phyloP scores from a whole-genome alignment of 2,888 invertebrate genomes.

The Nephrotoma guestfalica region DNA sequence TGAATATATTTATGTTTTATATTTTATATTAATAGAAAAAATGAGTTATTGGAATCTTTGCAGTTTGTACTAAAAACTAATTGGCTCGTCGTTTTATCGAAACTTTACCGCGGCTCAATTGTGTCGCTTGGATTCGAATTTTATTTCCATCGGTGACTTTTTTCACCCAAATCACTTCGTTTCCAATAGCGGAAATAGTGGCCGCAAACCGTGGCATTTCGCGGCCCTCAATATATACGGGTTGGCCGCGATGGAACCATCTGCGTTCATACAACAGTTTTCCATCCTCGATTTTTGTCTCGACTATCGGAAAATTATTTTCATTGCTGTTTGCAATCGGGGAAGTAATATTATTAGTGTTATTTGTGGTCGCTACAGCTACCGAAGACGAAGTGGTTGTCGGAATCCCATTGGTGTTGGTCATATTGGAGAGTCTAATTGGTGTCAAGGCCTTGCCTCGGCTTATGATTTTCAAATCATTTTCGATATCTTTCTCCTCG shows the following conservation, averaged over 20 bases:
- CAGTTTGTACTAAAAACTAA: conserved; percentile 26
- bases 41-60: not conserved
- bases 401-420: conserved; percentile 22
- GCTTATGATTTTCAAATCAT: conserved; percentile 67
- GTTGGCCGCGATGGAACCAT: conserved; percentile 92
- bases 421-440: conserved; percentile 21
- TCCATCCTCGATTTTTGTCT: conserved; percentile 87
- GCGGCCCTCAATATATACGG: conserved; percentile 79
- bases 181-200: conserved; percentile 80
- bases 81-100: conserved; percentile 75
- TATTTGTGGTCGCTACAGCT: conserved; percentile 20
- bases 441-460: conserved; percentile 40
- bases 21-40: not conserved
- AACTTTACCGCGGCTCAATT: conserved; percentile 76
- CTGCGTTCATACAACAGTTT: conserved; percentile 83
- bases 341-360: not conserved
- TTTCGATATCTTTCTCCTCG: conserved; percentile 79
- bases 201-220: conserved; percentile 75
- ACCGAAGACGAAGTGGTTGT: conserved; percentile 20
- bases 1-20: not conserved
- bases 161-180: conserved; percentile 84
- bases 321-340: not conserved
- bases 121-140: conserved; percentile 68
- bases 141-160: conserved; percentile 64
- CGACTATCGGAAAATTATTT: conserved; percentile 37